These are phyloP conservation scores for Platichthys stellatus DNA, from an alignment of 2,113 vertebrate species.

Conservation along the genomic window DNA sequence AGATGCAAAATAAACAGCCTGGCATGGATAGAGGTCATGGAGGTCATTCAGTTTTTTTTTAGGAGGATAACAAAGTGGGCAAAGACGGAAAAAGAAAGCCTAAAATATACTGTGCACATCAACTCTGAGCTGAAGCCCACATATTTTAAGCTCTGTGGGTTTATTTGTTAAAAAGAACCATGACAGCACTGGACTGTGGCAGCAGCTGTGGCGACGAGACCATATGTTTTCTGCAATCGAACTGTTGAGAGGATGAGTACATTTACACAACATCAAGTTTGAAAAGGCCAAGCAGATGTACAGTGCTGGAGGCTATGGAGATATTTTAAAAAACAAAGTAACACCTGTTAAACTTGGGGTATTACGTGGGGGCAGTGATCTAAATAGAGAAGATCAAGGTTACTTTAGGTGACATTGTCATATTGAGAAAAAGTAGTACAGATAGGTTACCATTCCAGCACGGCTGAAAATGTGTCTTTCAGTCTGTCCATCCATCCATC, in stretches of 20 bases:
- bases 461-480: too few relatives aligned
- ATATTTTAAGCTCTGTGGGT: neutral
- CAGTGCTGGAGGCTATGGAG: neutral
- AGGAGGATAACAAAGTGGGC: constrained; percentile 11
- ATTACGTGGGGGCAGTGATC: too few relatives aligned
- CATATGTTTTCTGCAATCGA: neutral
- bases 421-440: neutral
- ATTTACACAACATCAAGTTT: neutral
- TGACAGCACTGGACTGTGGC: neutral
- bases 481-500: too few relatives aligned
- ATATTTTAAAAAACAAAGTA: neutral
- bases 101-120: neutral
- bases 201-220: neutral
- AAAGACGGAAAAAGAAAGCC: constrained; percentile 28
- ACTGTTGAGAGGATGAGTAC: neutral
- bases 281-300: constrained; percentile 2
- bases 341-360: neutral
- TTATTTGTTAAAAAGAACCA: neutral
- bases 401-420: neutral
- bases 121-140: neutral
- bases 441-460: neutral
- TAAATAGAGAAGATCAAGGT: neutral
- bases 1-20: constrained; percentile 70
- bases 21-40: constrained; percentile 62
- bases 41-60: constrained; percentile 41